phyloP scores from a whole-genome alignment of 2,888 invertebrate species.

The Amphiduros pacificus region DNA sequence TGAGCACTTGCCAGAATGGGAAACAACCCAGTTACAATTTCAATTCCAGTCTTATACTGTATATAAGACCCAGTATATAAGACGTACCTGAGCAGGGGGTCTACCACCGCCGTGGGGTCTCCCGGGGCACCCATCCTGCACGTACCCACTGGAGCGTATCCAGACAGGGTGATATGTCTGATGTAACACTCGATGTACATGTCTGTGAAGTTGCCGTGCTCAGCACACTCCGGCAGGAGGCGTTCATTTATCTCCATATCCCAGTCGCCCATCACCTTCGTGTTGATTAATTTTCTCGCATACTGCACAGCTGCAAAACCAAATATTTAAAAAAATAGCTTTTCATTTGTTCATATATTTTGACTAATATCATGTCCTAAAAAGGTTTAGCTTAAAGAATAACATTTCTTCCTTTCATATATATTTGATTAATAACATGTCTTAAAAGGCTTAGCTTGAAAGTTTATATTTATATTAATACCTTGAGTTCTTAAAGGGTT shows the following conservation, averaged over 20 bases:
- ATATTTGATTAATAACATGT: no score
- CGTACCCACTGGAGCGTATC: conserved; percentile 77
- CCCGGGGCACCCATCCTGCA: conserved; percentile 69
- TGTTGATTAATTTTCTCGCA: conserved; percentile 30
- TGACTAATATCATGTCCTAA: no score
- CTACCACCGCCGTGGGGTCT: conserved; percentile 67
- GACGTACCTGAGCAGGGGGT: conserved; percentile 61
- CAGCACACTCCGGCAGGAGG: conserved; percentile 36
- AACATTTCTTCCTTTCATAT: no score
- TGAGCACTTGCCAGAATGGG: no score
- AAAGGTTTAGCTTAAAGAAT: no score
- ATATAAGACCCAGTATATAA: background rate
- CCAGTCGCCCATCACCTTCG: conserved; percentile 34
- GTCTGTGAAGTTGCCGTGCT: conserved; percentile 36
- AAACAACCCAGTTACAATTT: no score
- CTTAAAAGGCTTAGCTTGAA: no score
- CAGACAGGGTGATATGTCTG: conserved; percentile 59
- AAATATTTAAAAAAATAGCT: no score
- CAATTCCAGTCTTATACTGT: no score
- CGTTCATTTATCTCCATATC: conserved; percentile 29
- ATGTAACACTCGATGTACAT: conserved; percentile 41
- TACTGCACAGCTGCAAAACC: conserved; percentile 33
- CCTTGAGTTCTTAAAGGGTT: background rate
- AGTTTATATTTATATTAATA: no score
- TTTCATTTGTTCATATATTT: no score